Base-by-base conservation (phyloP, 2,888 invertebrate species). In the Operophtera brumata region DNA sequence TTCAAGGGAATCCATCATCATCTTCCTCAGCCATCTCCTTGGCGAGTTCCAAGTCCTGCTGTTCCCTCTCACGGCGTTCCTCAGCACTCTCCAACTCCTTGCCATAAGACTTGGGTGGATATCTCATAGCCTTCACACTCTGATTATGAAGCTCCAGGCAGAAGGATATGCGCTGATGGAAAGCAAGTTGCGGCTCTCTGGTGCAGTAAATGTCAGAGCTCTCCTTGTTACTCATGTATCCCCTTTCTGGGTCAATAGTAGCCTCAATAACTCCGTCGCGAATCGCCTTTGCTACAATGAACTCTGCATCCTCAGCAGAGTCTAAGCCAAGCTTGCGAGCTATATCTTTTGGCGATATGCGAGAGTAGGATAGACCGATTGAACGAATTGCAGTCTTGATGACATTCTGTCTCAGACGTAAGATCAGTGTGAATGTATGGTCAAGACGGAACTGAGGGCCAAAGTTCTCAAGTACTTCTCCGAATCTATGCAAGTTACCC, bases 11-110 rank as follows among this genome's bases (percentile, higher is more conserved):
- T 64, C 95, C 95, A 90, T 97, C 97, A 91, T 99, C 98, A 84
- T 99, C 99, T 80, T 99, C 99, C 78, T 99, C 99, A 6, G 99
- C 99, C 96, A 99, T 98, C 90, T 99, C 99, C 84, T 99, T 99
- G n/a, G 99, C 99, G 70, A 99, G 91, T 82, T 99, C 99, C 73
- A 99, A 91, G 86, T 99, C 99, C 84, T 99, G 98, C 75, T 99
- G 98, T 82, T 99, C 99, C 47, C 98, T 91, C 83, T 99, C 99
- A 54, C 99, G 92, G 46, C 99, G 93, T 75, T 99, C 98, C 86
- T 98, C 98, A 11, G 98, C 98, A 69, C 97, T 98, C 83, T 99
- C 99, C 57, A 99, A 90, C 81, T 99, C 99, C 77, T 98, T 98
- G 13, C 99, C 99, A 89, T 99, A 99, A 0, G 99, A 97, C 79